Evolutionary conservation across 2,888 invertebrate genomes (phyloP).

Genomic region (Chorisops tibialis): DNA sequence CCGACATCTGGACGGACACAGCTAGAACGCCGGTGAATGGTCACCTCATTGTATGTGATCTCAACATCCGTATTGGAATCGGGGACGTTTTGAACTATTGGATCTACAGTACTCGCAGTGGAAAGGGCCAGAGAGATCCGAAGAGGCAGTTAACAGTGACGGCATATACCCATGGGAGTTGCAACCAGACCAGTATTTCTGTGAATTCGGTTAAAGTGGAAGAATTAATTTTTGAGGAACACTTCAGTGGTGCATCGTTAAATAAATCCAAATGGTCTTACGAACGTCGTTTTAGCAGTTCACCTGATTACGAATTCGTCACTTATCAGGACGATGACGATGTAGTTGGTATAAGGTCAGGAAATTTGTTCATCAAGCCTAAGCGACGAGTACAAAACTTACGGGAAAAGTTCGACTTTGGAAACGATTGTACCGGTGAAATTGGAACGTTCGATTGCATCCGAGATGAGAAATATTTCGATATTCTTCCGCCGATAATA

Average conservation of each 20-base stretch:
- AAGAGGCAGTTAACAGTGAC: conserved; percentile 48
- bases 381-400: conserved; percentile 21
- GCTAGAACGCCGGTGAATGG: conserved; percentile 61
- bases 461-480: conserved; percentile 34
- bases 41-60: conserved; percentile 66
- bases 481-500: conserved; percentile 65
- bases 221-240: conserved; percentile 43
- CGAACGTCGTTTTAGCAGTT: conserved; percentile 43
- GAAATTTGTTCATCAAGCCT: conserved; percentile 40
- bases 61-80: conserved; percentile 57
- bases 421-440: conserved; percentile 43
- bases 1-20: conserved; percentile 64
- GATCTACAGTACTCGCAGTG: conserved; percentile 69
- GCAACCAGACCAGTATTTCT: neutral
- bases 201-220: neutral
- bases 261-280: conserved; percentile 41
- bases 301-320: conserved; percentile 46
- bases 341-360: conserved; percentile 36
- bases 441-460: conserved; percentile 40
- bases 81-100: conserved; percentile 73
- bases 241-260: conserved; percentile 39
- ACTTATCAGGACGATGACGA: conserved; percentile 35
- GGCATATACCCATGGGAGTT: conserved; percentile 15
- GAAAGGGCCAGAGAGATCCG: conserved; percentile 65
- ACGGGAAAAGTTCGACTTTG: too few relatives aligned